Evolutionary conservation across 1,140 invertebrate species (phyloP), one percentile per base, ranked within the genome.

Genomic region (Vollenhovia emeryi): DNA sequence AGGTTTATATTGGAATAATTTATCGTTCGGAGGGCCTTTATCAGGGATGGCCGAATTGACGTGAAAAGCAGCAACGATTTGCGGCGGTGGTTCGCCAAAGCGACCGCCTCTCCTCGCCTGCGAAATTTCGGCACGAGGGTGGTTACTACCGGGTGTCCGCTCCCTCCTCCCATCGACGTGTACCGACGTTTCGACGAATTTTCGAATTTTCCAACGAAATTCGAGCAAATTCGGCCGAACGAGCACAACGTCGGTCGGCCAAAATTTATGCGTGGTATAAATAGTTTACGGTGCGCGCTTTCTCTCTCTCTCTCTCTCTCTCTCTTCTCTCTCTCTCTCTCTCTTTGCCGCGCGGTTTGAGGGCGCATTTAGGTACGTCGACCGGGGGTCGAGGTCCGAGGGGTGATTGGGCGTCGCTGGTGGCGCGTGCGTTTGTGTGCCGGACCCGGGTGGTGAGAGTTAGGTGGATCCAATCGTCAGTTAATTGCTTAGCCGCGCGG

Each of bases 401-500:
- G 78, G 36, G 36, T 71, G 78, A 82, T 82, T 82, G 83, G 82
- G 45, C 82, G 82, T 55, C 48, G 36, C 8, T 78, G 73, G 30
- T 78, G 60, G 59, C 83, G 59, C 60, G 50, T 68, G 78, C 78
- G 78, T 82, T 82, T 82, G 78, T 82, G 66, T 71, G 64, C 78
- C 27, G 78, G 78, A 73, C 66, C 27, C 50, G 50, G 48, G 86
- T 64, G 40, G 79, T 74, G 87, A 82, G 86, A 90, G 89, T 86
- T 87, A 86, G 85, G 76, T 74, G 71, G 87, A 83, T 91, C 88
- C 89, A 92, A 91, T 92, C 89, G 91, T 90, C 86, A 82, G 89
- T 89, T 91, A 92, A 92, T 92, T 92, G 88, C 88, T 91, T 87
- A 89, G 83, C 87, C 89, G 87, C 69, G 85, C 85, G 62, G 86